phyloP scores from a whole-genome alignment of 1,140 invertebrate genomes.

The Mactra quadrangularis region DNA sequence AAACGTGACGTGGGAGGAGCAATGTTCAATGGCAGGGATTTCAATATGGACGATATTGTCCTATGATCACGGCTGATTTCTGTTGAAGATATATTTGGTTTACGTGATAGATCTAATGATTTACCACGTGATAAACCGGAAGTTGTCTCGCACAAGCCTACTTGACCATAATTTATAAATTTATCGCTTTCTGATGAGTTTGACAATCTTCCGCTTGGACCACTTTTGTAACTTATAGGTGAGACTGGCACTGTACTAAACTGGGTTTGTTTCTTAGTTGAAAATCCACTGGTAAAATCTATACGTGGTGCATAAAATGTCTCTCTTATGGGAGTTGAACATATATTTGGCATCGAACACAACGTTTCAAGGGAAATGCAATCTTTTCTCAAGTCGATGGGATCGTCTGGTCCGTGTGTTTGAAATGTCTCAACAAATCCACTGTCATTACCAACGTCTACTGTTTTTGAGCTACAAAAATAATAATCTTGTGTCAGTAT shows the following conservation, averaged over 20 bases:
- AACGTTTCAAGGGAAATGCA: background rate
- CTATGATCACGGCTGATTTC: slow-evolving; percentile 5
- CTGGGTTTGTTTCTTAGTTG: too few relatives aligned
- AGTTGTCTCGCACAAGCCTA: background rate
- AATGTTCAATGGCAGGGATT: slow-evolving; percentile 5
- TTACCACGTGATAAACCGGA: background rate
- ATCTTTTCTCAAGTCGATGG: background rate
- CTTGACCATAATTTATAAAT: background rate
- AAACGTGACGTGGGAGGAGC: background rate
- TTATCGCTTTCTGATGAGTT: background rate
- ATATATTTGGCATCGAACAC: background rate
- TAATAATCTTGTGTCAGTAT: too few relatives aligned
- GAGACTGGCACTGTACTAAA: too few relatives aligned
- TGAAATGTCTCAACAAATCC: slow-evolving; percentile 34
- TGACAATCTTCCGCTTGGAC: too few relatives aligned
- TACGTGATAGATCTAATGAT: background rate
- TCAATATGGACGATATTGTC: slow-evolving; percentile 11
- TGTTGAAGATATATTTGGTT: background rate
- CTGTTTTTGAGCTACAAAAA: too few relatives aligned
- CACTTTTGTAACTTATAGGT: too few relatives aligned
- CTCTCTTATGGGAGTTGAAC: background rate
- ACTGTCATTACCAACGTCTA: slow-evolving; percentile 9
- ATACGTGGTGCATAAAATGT: background rate
- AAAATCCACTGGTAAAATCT: background rate
- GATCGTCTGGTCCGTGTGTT: background rate